A percentile compares a stretch with the other conserved stretches of the same genome.
Conservation (phyloP, 1,140 invertebrate genomes). For the Steinernema khuongi region DNA sequence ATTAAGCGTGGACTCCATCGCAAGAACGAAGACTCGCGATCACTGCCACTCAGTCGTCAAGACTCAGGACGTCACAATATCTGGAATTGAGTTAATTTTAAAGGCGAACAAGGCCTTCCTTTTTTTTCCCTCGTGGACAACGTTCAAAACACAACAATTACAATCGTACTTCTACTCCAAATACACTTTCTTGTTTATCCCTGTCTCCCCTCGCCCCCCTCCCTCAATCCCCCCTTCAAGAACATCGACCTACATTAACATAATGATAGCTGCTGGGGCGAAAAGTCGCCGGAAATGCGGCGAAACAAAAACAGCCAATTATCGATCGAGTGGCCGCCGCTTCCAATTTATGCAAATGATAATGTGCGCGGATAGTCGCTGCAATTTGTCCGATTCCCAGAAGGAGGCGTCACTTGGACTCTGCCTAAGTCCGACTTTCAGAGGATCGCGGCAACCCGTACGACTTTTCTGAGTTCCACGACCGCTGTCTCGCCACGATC, state of each 20-base stretch:
- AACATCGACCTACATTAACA: not conserved
- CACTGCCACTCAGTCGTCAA: too few relatives aligned
- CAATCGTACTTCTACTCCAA: not conserved
- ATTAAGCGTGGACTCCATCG: too few relatives aligned
- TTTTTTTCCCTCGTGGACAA: too few relatives aligned
- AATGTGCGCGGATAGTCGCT: not conserved
- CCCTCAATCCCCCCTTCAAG: not conserved
- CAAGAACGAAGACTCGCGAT: too few relatives aligned
- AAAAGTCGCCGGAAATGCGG: slow-evolving; percentile 3
- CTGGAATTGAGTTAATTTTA: too few relatives aligned
- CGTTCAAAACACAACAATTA: too few relatives aligned
- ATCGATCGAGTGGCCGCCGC: not conserved
- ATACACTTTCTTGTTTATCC: not conserved
- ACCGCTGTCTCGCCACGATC: slow-evolving; percentile 7
- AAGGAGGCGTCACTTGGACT: not conserved
- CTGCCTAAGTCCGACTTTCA: too few relatives aligned
- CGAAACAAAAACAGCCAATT: slow-evolving; percentile 12
- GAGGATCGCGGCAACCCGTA: not conserved
- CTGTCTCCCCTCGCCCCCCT: not conserved
- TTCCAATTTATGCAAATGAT: slow-evolving; percentile 15
- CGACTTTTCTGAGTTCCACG: not conserved
- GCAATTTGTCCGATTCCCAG: too few relatives aligned
- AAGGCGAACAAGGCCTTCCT: too few relatives aligned
- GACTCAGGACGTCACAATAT: too few relatives aligned
- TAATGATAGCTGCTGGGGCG: not conserved